Conservation (phyloP, 2,888 invertebrate genomes). For the Rhodophaea formosa region DNA sequence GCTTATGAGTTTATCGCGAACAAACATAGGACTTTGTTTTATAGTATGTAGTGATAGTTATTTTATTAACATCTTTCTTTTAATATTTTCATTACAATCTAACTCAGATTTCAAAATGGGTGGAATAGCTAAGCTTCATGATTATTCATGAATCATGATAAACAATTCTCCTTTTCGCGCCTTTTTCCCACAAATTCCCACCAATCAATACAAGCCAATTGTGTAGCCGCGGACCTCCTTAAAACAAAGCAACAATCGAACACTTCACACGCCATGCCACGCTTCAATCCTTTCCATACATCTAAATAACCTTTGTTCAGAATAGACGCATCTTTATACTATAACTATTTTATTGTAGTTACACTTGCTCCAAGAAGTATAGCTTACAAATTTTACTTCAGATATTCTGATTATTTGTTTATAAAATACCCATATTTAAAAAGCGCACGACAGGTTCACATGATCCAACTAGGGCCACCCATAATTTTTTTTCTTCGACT, state of each 20-base stretch:
- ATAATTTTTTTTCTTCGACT: too few species aligned
- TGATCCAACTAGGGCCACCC: too few species aligned
- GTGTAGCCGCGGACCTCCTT: slow-evolving; percentile 20
- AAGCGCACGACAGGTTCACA: too few species aligned
- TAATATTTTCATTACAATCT: too few species aligned
- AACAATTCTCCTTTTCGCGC: not conserved
- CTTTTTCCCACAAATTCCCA: not conserved
- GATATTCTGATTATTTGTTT: too few species aligned
- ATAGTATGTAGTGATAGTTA: too few species aligned
- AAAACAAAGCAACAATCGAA: slow-evolving; percentile 27
- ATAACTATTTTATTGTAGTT: not conserved
- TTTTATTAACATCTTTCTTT: too few species aligned
- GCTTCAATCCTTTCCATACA: slow-evolving; percentile 9
- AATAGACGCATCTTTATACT: slow-evolving; percentile 12
- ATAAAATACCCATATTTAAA: too few species aligned
- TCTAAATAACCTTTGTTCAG: slow-evolving; percentile 11
- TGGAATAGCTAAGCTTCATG: too few species aligned
- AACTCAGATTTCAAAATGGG: too few species aligned
- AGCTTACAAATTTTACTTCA: not conserved
- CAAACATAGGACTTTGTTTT: too few species aligned
- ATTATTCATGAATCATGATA: not conserved
- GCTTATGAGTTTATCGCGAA: too few species aligned
- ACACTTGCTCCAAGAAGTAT: not conserved
- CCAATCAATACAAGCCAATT: slow-evolving; percentile 16
- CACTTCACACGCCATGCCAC: slow-evolving; percentile 20